Base-by-base conservation (phyloP, 2,113 vertebrate genomes). In the Macheiramphus alcinus region DNA sequence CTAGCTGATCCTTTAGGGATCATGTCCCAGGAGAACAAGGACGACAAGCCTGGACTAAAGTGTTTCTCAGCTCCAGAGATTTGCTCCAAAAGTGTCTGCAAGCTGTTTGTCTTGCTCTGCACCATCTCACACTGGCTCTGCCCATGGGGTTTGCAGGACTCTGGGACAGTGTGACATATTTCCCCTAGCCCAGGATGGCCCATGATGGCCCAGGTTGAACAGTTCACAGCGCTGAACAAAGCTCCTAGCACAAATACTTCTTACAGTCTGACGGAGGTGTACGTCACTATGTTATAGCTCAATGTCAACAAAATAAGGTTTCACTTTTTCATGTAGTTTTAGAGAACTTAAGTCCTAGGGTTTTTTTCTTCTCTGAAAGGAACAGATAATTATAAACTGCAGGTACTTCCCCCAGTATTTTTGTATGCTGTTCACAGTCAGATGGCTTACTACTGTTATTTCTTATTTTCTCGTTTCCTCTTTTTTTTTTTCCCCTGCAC, bases 221-320 rank as follows among this genome's bases (percentile, higher is more conserved):
- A 66, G 55, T 3, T 80, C 42, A 48, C 0, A 15, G 61, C 9
- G 0, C 34, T 25, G 11, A 74, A 38, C 0, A 7, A 10, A 85
- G 38, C 23, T 89, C 36, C 80, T 45, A 63, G 59, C 68, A 81
- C 40, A 78, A 70, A 59, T n/a, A 48, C 53, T 10, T 1, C 48
- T 55, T 36, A 19, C 16, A 23, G 45, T 26, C 42, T 71, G n/a
- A 32, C 7, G 7, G 52, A 71, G 55, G 50, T 27, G 15, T 22
- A 29, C 0, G 3, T 22, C 50, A 43, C 22, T 1, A 0, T 31
- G 21, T 48, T 63, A 81, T 36, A 87, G 45, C 61, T 84, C 45
- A 43, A 11, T 3, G 47, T 21, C 83, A 80, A 31, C 34, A 45
- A 53, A 71, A 53, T 8, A 45, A 80, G 27, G 21, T 79, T 55